Evolutionary conservation across 2,888 invertebrate species (phyloP).

Genomic region (Bombyx huttoni): DNA sequence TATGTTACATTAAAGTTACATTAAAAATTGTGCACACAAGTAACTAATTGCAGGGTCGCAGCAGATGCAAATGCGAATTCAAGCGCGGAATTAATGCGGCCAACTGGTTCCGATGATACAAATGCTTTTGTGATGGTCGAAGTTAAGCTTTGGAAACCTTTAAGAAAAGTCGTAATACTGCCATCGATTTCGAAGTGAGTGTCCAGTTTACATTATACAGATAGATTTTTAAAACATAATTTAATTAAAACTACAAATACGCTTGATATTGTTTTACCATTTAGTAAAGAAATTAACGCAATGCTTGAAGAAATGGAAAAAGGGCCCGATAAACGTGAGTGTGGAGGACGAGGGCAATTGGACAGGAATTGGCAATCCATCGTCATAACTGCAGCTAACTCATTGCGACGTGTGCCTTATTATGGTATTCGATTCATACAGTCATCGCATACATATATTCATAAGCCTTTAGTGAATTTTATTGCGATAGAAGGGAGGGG

Average conservation of each 20-base stretch:
- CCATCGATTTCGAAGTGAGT: conserved; percentile 32
- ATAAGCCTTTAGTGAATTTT: not conserved
- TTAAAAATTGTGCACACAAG: too few species aligned
- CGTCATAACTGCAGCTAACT: conserved; percentile 25
- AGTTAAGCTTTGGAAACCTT: conserved; percentile 32
- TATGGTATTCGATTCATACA: conserved; percentile 29
- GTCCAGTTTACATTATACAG: not conserved
- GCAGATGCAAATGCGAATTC: conserved; percentile 15
- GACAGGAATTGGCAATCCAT: conserved; percentile 39
- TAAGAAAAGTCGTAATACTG: conserved; percentile 29
- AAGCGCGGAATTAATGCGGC: conserved; percentile 15
- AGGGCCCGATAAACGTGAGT: conserved; percentile 24
- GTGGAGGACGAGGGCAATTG: conserved; percentile 44
- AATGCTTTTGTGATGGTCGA: conserved; percentile 46
- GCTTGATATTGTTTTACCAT: not conserved
- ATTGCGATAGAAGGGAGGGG: not conserved
- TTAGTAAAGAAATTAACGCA: conserved; percentile 32
- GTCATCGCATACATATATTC: not conserved
- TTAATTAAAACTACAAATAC: not conserved
- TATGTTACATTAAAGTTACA: too few species aligned
- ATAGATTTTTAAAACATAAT: too few species aligned
- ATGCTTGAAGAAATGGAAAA: conserved; percentile 38
- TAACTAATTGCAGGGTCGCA: conserved; percentile 11
- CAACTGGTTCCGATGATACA: conserved; percentile 38
- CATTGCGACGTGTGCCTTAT: conserved; percentile 43